Evolutionary conservation across 2,888 invertebrate genomes (phyloP).

Genomic region (Cylindroiulus punctatus): DNA sequence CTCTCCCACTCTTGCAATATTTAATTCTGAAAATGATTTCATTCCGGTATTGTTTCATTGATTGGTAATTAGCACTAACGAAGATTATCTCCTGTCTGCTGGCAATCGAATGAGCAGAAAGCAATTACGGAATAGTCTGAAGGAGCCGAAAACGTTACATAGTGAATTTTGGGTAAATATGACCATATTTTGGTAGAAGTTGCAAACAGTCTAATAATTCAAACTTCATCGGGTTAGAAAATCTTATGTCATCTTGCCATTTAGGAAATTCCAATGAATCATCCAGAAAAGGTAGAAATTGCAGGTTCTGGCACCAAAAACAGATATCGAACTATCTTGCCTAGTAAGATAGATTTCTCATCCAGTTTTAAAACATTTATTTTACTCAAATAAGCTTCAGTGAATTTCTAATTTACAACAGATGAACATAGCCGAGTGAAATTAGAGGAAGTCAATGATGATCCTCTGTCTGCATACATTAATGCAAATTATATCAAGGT

Average conservation of each 20-base stretch:
- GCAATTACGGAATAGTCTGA: constrained; percentile 69
- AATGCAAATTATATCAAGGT: constrained; percentile 95
- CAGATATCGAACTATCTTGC: constrained; percentile 58
- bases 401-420: constrained; percentile 60
- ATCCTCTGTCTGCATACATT: constrained; percentile 78
- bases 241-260: constrained; percentile 39
- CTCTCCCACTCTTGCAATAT: not conserved
- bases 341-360: constrained; percentile 62
- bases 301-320: constrained; percentile 87
- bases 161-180: constrained; percentile 83
- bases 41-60: not conserved
- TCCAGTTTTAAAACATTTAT: not conserved
- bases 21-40: not conserved
- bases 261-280: constrained; percentile 85
- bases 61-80: constrained; percentile 67
- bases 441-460: constrained; percentile 71
- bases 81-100: constrained; percentile 71
- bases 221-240: not conserved
- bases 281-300: constrained; percentile 88
- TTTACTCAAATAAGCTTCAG: not conserved
- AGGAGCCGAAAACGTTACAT: constrained; percentile 72
- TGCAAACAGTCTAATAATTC: not conserved
- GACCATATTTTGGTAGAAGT: too few species aligned
- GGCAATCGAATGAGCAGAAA: constrained; percentile 70
- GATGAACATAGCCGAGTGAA: constrained; percentile 86